A percentile compares a stretch with the other conserved stretches of the same genome.
These are phyloP conservation scores for Drosophila neutralis DNA, from an alignment of 2,888 invertebrate species.

Conservation along the genomic window DNA sequence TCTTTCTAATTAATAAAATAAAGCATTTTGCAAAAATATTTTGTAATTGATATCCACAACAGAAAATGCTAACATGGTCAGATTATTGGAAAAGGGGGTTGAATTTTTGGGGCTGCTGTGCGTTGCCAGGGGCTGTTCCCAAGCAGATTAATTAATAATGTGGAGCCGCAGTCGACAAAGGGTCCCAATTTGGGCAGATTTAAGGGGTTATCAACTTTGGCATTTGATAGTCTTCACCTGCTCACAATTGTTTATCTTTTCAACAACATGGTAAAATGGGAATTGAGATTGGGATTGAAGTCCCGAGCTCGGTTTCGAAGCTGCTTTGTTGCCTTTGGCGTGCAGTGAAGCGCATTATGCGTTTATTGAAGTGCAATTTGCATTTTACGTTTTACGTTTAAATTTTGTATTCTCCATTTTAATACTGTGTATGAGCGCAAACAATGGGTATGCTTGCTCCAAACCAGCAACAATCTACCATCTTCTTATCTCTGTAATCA, in stretches of 20 bases:
- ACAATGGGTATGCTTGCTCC: background rate
- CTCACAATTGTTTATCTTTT: slow-evolving; percentile 33
- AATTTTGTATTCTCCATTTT: slow-evolving; percentile 32
- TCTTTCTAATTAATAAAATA: slow-evolving; percentile 70
- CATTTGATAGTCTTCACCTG: slow-evolving; percentile 47
- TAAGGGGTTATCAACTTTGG: slow-evolving; percentile 44
- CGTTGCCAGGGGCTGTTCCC: slow-evolving; percentile 55
- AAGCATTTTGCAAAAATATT: slow-evolving; percentile 47
- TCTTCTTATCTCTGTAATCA: background rate
- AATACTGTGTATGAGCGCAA: slow-evolving; percentile 15
- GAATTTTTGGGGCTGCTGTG: slow-evolving; percentile 45
- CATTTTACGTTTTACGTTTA: slow-evolving; percentile 43
- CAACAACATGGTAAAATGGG: slow-evolving; percentile 23
- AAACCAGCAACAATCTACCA: background rate
- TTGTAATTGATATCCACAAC: slow-evolving; percentile 62
- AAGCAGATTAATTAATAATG: slow-evolving; percentile 58
- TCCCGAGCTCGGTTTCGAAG: slow-evolving; percentile 8
- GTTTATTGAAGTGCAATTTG: slow-evolving; percentile 68
- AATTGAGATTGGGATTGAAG: background rate
- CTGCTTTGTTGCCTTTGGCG: slow-evolving; percentile 64
- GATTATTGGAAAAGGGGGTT: slow-evolving; percentile 15
- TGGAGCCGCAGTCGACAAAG: slow-evolving; percentile 13
- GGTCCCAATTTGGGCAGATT: slow-evolving; percentile 30
- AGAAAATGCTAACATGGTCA: slow-evolving; percentile 7
- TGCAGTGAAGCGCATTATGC: slow-evolving; percentile 68